Conservation (phyloP, 2,113 vertebrate genomes). For the Centrocercus urophasianus region DNA sequence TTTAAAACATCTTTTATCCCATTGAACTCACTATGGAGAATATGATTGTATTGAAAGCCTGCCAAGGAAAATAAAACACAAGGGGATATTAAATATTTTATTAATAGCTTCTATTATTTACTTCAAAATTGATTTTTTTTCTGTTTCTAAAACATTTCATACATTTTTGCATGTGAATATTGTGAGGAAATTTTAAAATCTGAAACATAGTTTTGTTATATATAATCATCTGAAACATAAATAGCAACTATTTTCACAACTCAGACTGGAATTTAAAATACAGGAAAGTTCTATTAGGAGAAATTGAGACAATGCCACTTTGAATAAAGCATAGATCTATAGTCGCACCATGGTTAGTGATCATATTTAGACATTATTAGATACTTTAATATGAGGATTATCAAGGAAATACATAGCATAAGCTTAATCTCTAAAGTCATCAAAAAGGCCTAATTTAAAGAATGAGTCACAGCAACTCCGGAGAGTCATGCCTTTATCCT, state of each 20-base stretch:
- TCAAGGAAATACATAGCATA: background rate
- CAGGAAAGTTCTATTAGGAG: background rate
- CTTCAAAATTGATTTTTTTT: background rate
- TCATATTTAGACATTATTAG: background rate
- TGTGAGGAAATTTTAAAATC: background rate
- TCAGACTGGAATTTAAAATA: background rate
- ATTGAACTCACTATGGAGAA: background rate
- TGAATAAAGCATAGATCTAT: background rate
- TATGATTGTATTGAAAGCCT: background rate
- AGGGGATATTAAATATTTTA: background rate
- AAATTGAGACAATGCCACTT: background rate
- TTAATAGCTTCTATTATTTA: background rate
- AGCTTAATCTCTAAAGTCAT: background rate
- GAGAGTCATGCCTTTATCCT: background rate
- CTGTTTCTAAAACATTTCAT: accelerated
- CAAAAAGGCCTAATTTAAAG: background rate
- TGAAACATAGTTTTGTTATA: background rate
- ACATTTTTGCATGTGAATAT: background rate
- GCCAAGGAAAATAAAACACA: conserved; percentile 25
- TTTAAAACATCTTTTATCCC: conserved; percentile 50
- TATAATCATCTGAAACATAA: background rate
- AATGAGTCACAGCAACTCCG: background rate
- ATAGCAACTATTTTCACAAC: background rate
- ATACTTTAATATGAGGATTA: background rate
- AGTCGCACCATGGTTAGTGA: background rate